These are phyloP conservation scores for Dasyurus viverrinus DNA, from an alignment of 2,113 vertebrate genomes.

Conservation along the genomic window DNA sequence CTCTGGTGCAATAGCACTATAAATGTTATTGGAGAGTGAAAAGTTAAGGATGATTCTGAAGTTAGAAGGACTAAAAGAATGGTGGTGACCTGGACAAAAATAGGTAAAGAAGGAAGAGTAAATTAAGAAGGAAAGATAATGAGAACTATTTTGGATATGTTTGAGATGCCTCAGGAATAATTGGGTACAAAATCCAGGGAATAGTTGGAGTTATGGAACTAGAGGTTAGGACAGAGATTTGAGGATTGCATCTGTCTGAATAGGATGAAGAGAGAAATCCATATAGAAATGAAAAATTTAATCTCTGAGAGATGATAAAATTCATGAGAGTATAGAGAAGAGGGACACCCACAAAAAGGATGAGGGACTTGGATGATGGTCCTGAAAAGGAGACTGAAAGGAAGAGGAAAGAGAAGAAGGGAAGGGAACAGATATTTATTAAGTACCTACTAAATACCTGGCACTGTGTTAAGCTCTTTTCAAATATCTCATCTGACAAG, in stretches of 20 bases:
- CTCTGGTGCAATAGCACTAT: not conserved
- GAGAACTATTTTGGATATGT: not conserved
- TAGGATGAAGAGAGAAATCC: not conserved
- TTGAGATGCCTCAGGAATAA: not conserved
- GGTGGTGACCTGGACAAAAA: not conserved
- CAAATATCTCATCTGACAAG: not conserved
- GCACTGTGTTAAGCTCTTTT: not conserved
- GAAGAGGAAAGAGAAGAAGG: not conserved
- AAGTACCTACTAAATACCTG: not conserved
- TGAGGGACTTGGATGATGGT: not conserved
- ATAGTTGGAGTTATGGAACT: not conserved
- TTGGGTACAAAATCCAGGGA: not conserved
- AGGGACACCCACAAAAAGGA: not conserved
- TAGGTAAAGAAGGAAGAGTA: not conserved
- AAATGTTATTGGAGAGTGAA: not conserved
- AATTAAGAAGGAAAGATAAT: not conserved
- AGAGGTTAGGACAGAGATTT: not conserved
- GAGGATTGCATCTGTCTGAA: not conserved
- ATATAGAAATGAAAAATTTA: not conserved
- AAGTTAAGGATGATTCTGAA: not conserved
- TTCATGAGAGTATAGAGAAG: not conserved
- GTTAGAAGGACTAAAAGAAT: not conserved
- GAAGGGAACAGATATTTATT: not conserved
- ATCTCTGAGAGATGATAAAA: not conserved
- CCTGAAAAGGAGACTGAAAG: not conserved